Conservation (phyloP, 2,888 invertebrate genomes). For the Meteorus cinctellus region DNA sequence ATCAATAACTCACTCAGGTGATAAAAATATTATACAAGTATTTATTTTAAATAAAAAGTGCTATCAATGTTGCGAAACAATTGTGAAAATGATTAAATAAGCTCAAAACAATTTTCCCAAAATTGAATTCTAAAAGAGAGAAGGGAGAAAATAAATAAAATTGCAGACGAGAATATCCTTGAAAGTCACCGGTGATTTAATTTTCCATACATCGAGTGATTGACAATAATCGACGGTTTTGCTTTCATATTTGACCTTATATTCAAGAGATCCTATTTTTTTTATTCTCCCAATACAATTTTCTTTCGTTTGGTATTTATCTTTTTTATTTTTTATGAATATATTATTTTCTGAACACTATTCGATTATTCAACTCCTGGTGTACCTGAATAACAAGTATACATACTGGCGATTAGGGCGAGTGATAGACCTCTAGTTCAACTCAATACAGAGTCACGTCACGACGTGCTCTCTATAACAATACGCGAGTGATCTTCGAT, state of each 20-base stretch:
- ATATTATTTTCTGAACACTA: background rate
- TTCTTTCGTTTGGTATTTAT: slow-evolving; percentile 21
- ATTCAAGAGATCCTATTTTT: slow-evolving; percentile 28
- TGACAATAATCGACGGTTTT: slow-evolving; percentile 2
- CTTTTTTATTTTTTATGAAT: background rate
- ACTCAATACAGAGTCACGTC: slow-evolving; percentile 40
- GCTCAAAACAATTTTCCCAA: background rate
- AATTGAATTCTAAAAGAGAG: background rate
- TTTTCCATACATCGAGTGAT: slow-evolving; percentile 2
- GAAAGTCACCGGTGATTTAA: background rate
- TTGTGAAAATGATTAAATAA: no score
- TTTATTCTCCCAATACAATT: slow-evolving; percentile 6
- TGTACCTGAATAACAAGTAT: slow-evolving; percentile 19
- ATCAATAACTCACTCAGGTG: background rate
- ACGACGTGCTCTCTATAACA: slow-evolving; percentile 49
- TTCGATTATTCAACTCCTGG: slow-evolving; percentile 24
- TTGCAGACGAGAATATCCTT: background rate
- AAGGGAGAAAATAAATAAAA: background rate
- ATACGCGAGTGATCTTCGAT: slow-evolving; percentile 59
- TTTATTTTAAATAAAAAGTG: background rate
- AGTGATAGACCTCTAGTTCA: slow-evolving; percentile 13
- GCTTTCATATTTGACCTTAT: background rate
- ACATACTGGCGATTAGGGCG: slow-evolving; percentile 18
- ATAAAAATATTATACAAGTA: background rate
- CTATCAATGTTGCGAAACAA: no score